Conservation (phyloP, 1,140 invertebrate species). For the Hyposmocoma kahamanoa region DNA sequence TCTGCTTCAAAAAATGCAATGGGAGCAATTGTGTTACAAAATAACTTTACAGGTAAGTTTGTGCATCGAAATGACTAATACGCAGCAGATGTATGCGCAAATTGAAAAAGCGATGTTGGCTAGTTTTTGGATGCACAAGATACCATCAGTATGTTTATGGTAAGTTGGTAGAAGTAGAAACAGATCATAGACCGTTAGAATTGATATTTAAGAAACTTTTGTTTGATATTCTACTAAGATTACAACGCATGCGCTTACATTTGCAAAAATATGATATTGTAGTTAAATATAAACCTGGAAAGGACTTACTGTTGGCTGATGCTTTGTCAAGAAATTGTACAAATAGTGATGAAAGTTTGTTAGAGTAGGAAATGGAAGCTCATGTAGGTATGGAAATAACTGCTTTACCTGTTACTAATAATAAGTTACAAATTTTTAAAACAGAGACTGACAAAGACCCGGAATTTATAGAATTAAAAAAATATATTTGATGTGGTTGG, state of each 20-base stretch:
- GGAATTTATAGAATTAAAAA: slow-evolving; percentile 1
- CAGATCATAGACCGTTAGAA: slow-evolving; percentile 9
- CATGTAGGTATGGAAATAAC: too few relatives aligned
- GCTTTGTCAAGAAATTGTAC: slow-evolving; percentile 8
- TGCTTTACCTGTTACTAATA: not conserved
- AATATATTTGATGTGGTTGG: slow-evolving; percentile 6
- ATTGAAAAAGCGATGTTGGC: slow-evolving; percentile 3
- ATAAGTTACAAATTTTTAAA: not conserved
- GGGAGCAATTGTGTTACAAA: not conserved
- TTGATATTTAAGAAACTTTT: slow-evolving; percentile 6
- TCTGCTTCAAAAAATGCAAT: not conserved
- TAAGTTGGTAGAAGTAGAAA: slow-evolving; percentile 5
- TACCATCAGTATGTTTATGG: slow-evolving; percentile 13
- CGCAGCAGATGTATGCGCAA: not conserved
- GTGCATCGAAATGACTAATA: not conserved
- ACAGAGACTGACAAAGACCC: slow-evolving; percentile 1
- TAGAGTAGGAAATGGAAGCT: too few relatives aligned
- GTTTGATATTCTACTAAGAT: not conserved
- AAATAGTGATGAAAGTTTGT: too few relatives aligned
- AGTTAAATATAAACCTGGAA: slow-evolving; percentile 11
- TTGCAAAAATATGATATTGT: slow-evolving; percentile 9
- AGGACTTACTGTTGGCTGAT: slow-evolving; percentile 9
- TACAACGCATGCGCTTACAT: slow-evolving; percentile 5
- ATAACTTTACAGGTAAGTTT: slow-evolving; percentile 1
- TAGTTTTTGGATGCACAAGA: slow-evolving; percentile 10